Evolutionary conservation across 2,113 vertebrate genomes (phyloP), one percentile per base, ranked within the genome.

Genomic region (Plestiodon gilberti): DNA sequence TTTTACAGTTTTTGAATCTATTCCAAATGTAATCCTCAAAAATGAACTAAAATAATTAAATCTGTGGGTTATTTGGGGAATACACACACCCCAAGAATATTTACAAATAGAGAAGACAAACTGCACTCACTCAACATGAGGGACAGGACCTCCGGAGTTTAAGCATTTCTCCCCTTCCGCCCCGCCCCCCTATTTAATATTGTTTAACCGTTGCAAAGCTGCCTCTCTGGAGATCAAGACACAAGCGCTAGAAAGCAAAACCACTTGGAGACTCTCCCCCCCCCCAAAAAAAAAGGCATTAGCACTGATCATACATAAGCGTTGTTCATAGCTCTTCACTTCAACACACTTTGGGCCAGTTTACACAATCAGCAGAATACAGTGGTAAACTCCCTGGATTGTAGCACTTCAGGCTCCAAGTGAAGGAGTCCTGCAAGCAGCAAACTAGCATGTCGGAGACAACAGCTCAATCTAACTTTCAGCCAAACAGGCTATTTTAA

Each of bases 21-120:
- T 92, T 90, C 55, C 87, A 86, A 93, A 93, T 78, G 78, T 89
- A 83, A 89, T 90, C 74, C 80, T 74, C 93, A 88, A 84, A 88
- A 88, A 85, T 73, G 88, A 93, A 90, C 84, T 89, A 83, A 80
- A 83, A 88, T 35, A 67, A 69, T 77, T 0, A 69, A 59, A 74
- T 83, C 92, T 82, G 64, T 89, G 85, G 90, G 81, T 86, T 81
- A 87, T 89, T 83, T 79, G 91, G 89, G 80, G 22, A 11, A n/a
- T 22, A 40, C 1, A 9, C 33, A 40, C 65, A 88, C 52, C 15
- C 67, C 28, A 65, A 40, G 33, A 80, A 75, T 43, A 65, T 17
- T 76, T 88, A 88, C 81, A 85, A 87, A 84, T 35, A 87, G 84
- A 93, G 90, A 67, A 92, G 17, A 48, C 43, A 94, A 95, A 88